Evolutionary conservation across 2,797 vertebrate genomes (phyloP).

Genomic region (Lutjanus campechanus): DNA sequence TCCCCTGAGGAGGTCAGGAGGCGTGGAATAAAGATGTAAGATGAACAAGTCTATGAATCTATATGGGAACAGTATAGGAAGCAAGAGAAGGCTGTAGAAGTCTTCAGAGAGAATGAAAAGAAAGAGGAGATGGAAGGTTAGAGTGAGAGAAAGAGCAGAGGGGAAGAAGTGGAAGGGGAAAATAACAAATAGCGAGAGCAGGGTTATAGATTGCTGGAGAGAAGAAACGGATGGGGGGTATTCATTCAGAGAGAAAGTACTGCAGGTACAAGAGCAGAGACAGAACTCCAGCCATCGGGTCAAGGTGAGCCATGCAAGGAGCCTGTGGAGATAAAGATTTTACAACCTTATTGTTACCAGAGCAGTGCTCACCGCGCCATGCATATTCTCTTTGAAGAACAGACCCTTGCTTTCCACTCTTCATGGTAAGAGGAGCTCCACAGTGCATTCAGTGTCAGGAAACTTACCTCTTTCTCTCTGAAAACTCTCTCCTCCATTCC

Average conservation of each 20-base stretch:
- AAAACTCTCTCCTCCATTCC: constrained; percentile 58
- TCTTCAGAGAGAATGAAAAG: constrained; percentile 48
- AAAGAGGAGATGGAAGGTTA: constrained; percentile 43
- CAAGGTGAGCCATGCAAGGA: constrained; percentile 74
- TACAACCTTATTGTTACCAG: constrained; percentile 77
- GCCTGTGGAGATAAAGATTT: constrained; percentile 82
- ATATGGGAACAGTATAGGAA: constrained; percentile 54
- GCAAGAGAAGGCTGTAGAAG: constrained; percentile 18
- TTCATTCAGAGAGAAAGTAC: constrained; percentile 53
- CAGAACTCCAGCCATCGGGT: constrained; percentile 73
- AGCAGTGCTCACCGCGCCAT: constrained; percentile 67
- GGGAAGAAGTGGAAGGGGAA: constrained; percentile 51
- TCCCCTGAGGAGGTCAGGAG: constrained; percentile 50
- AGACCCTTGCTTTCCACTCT: constrained; percentile 51
- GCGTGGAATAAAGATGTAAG: constrained; percentile 52
- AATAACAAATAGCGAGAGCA: constrained; percentile 58
- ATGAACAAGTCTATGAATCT: constrained; percentile 60
- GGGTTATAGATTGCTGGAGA: constrained; percentile 68
- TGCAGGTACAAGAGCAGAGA: constrained; percentile 63
- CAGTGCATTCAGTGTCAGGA: constrained; percentile 68
- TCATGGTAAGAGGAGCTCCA: constrained; percentile 64
- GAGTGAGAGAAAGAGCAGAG: constrained; percentile 44
- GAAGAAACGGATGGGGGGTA: constrained; percentile 50
- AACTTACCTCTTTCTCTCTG: constrained; percentile 62
- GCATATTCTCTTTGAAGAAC: constrained; percentile 83